Percentiles rank a stretch among this genome's conserved stretches.
Conservation (phyloP, 2,888 invertebrate genomes). For the Pandemis cinnamomeana region DNA sequence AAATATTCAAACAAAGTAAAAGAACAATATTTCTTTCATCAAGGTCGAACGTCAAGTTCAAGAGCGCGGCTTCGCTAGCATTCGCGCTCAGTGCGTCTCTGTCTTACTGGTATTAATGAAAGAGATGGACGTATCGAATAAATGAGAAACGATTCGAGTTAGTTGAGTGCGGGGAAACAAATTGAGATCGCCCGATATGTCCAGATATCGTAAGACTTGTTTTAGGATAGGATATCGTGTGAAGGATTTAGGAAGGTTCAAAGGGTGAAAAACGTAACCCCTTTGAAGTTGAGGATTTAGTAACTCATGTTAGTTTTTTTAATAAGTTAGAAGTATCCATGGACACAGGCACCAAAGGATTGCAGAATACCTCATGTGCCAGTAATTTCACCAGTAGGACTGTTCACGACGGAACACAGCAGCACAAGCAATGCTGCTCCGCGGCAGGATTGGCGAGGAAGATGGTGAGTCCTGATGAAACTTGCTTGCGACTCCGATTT, state of each 20-base stretch:
- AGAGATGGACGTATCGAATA: not conserved
- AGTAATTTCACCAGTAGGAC: too few species aligned
- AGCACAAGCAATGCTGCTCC: too few species aligned
- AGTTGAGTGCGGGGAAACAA: slow-evolving; percentile 44
- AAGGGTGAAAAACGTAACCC: not conserved
- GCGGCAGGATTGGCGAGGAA: too few species aligned
- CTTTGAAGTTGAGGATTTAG: too few species aligned
- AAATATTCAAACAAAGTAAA: slow-evolving; percentile 3
- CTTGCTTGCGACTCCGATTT: too few species aligned
- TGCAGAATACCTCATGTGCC: too few species aligned
- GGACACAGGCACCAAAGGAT: too few species aligned
- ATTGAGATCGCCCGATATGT: slow-evolving; percentile 50
- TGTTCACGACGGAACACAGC: too few species aligned
- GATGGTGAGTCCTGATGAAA: too few species aligned
- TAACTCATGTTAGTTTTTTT: too few species aligned
- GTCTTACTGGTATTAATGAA: not conserved
- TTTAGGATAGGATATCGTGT: slow-evolving; percentile 27
- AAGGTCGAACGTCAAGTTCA: slow-evolving; percentile 16
- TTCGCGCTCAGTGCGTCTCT: not conserved
- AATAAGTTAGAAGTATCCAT: too few species aligned
- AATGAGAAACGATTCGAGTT: not conserved
- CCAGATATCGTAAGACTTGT: slow-evolving; percentile 18
- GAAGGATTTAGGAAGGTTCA: slow-evolving; percentile 2
- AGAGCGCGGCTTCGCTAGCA: not conserved
- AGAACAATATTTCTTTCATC: slow-evolving; percentile 13